Base-by-base conservation (phyloP, 1,140 invertebrate genomes). In the Episyrphus balteatus region DNA sequence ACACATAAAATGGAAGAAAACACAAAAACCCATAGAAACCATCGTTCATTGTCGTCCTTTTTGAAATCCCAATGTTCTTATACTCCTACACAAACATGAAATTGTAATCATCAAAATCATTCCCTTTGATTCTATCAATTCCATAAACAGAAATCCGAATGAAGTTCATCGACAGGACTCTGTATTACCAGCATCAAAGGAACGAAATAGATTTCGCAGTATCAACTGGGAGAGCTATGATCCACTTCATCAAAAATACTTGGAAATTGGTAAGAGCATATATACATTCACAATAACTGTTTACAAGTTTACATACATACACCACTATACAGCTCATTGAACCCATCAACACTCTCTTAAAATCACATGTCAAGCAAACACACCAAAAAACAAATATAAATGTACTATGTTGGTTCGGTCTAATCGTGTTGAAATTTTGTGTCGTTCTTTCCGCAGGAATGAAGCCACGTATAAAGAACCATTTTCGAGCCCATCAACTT, bases 151-250 rank as follows among this genome's bases (percentile, higher is more conserved):
- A 49, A 90, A 92, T 71, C 89, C 91, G 0, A 92, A 93, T 58
- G 83, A 88, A 55, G 81, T 86, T 50, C 80, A 86, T 55, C 78
- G 81, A 46, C 82, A 85, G 55, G 80, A 84, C 51, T 75, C 79
- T 2, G 72, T 80, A 18, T 69, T 90, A 38, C 81, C 83, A 2
- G 80, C 81, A 48, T 89, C 80, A 40, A 84, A 82, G 58, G 88
- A 90, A 67, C 77, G 82, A 37, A 90, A 86, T 66, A 76, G 86
- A 42, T 93, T 89, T 64, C 79, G 84, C 44, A 84, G 79, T 44
- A 79, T 88, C 48, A 77, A 80, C 2, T 95, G 91, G 92, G 90
- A 92, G 51, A 82, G 88, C 58, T 94, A 92, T 66, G 88, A 93
- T 62, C 83, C 83, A 2, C 73, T 88, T 14, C 87, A 92, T 72